phyloP scores from a whole-genome alignment of 2,797 vertebrate species.

The Scomberomorus guttatus region DNA sequence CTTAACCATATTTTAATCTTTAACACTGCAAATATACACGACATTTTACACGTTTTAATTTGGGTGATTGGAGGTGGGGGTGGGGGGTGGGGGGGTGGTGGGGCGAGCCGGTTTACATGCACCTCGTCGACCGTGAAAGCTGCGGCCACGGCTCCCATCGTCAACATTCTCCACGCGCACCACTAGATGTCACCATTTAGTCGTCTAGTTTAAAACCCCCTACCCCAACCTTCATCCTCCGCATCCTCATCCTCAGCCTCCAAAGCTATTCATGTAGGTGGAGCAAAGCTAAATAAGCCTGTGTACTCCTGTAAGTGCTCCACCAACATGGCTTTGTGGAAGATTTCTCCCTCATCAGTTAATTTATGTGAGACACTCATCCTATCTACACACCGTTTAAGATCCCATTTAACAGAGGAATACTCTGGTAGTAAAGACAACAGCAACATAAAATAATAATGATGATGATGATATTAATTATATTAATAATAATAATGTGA shows the following conservation, averaged over 20 bases:
- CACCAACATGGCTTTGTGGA: not conserved
- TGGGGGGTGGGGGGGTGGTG: not conserved
- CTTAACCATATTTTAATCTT: no score
- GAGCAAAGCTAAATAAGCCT: slow-evolving; percentile 14
- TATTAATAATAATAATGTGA: slow-evolving; percentile 1
- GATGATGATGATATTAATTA: slow-evolving; percentile 14
- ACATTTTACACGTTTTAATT: not conserved
- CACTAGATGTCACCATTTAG: slow-evolving; percentile 81
- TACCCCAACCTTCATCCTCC: slow-evolving; percentile 1
- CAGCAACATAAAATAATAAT: not conserved
- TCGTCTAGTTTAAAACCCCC: slow-evolving; percentile 3
- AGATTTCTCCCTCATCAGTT: not conserved
- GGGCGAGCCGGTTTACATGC: not conserved
- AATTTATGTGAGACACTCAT: not conserved
- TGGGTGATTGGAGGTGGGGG: not conserved
- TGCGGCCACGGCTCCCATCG: not conserved
- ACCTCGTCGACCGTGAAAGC: not conserved
- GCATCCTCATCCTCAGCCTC: slow-evolving; percentile 35
- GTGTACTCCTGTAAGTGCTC: slow-evolving; percentile 3
- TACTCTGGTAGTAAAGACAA: not conserved
- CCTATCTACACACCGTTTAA: not conserved
- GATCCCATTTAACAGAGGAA: not conserved
- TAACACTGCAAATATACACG: not conserved
- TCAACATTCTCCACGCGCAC: slow-evolving; percentile 28
- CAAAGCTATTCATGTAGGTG: slow-evolving; percentile 16